A percentile compares a stretch with the other conserved stretches of the same genome.
Evolutionary conservation across 2,113 vertebrate genomes (phyloP).

Genomic region (Brachionichthys hirsutus): DNA sequence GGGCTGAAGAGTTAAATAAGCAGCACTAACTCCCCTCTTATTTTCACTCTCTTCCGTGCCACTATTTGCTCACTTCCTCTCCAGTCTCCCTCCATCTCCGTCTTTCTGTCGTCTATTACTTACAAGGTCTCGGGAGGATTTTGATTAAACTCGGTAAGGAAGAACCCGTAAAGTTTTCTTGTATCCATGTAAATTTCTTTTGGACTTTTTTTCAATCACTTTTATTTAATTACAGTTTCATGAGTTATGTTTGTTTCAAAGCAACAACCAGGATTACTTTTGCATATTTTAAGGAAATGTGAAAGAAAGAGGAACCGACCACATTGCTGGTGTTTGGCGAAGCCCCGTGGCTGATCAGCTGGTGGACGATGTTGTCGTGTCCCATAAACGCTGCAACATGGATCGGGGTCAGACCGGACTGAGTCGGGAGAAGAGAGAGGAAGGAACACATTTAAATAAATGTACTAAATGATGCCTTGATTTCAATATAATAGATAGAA

Average conservation of each 20-base stretch:
- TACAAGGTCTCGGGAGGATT: too few relatives aligned
- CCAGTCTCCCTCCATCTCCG: neutral
- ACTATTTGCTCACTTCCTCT: conserved; percentile 7
- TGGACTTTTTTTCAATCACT: too few relatives aligned
- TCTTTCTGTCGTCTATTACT: neutral
- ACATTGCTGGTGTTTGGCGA: conserved; percentile 95
- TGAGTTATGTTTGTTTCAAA: too few relatives aligned
- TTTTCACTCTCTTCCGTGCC: neutral
- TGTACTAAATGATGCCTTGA: too few relatives aligned
- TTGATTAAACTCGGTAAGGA: too few relatives aligned
- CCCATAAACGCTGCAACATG: conserved; percentile 99
- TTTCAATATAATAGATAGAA: too few relatives aligned
- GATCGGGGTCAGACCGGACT: conserved; percentile 98
- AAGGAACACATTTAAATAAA: neutral
- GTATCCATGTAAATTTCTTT: too few relatives aligned
- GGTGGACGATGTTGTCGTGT: conserved; percentile 96
- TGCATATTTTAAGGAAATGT: too few relatives aligned
- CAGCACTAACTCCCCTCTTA: conserved; percentile 1
- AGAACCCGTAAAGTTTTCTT: too few relatives aligned
- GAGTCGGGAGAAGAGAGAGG: conserved; percentile 1
- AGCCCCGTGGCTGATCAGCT: conserved; percentile 92
- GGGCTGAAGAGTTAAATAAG: conserved; percentile 53
- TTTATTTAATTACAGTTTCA: too few relatives aligned
- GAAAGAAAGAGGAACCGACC: conserved; percentile 77
- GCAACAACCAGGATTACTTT: too few relatives aligned